Conservation (phyloP, 2,797 vertebrate genomes). For the Fistularia commersonii region DNA sequence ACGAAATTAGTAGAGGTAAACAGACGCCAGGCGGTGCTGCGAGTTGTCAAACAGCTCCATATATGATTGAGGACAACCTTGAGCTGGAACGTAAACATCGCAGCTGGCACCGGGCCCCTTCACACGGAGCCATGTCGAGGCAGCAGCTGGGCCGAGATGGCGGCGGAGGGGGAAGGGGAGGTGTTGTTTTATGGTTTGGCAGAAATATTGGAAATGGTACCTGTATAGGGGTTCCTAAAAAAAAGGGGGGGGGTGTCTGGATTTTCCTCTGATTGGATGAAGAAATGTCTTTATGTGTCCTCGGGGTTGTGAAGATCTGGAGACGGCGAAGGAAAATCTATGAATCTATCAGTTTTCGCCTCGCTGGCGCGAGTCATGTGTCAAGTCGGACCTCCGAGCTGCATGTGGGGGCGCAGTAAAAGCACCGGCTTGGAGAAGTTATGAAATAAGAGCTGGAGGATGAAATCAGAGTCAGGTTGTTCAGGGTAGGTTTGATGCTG, state of each 20-base stretch:
- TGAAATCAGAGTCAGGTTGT: no score
- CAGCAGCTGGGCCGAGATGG: conserved; percentile 39
- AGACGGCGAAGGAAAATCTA: no score
- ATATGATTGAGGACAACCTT: conserved; percentile 80
- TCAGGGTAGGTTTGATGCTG: no score
- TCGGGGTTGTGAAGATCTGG: no score
- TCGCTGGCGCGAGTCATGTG: no score
- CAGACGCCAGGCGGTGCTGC: conserved; percentile 73
- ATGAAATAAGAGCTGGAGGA: no score
- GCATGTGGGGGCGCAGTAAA: no score
- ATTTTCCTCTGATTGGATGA: conserved; percentile 10
- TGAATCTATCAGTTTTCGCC: no score
- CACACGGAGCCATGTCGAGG: conserved; percentile 41
- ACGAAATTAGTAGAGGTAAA: conserved; percentile 77
- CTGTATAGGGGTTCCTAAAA: conserved; percentile 22
- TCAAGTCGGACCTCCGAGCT: no score
- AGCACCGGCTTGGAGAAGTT: no score
- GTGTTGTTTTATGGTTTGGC: conserved; percentile 39
- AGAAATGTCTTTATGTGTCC: no score
- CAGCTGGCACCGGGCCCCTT: conserved; percentile 57
- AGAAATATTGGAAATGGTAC: conserved; percentile 41
- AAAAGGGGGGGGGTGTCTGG: conserved; percentile 2
- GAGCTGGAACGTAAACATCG: conserved; percentile 76
- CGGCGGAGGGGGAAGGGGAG: conserved; percentile 30
- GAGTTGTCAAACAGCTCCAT: conserved; percentile 77